A percentile compares a stretch with the other conserved stretches of the same genome.
Evolutionary conservation across 2,113 vertebrate genomes (phyloP).

Genomic region (Cyanocitta stelleri): DNA sequence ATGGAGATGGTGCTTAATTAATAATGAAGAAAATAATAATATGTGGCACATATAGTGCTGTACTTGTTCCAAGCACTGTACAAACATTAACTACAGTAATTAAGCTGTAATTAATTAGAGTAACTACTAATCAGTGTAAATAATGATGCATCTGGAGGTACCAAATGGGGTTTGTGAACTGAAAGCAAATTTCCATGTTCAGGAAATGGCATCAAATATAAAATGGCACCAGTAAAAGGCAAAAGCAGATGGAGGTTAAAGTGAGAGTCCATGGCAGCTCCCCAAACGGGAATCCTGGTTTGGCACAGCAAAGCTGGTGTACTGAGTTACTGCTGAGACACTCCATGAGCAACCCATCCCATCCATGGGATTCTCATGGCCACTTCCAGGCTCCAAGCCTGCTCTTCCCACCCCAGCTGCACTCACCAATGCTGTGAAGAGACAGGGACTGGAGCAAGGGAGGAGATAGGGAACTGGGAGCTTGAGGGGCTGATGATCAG

Average conservation of each 20-base stretch:
- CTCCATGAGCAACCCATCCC: neutral
- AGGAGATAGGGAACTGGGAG: neutral
- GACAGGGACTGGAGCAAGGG: neutral
- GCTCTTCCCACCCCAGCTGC: neutral
- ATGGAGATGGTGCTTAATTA: constrained; percentile 39
- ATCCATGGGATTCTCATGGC: neutral
- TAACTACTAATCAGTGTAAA: constrained; percentile 68
- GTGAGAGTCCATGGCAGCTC: fast-evolving
- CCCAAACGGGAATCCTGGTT: neutral
- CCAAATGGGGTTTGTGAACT: constrained; percentile 38
- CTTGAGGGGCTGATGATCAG: neutral
- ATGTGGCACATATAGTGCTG: constrained; percentile 30
- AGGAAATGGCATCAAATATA: neutral
- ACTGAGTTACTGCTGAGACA: neutral
- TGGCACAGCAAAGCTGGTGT: neutral
- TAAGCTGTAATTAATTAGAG: constrained; percentile 65
- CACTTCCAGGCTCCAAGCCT: neutral
- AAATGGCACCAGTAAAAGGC: constrained; percentile 4
- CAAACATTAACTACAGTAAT: constrained; percentile 64
- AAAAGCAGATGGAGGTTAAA: neutral
- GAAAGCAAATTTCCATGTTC: constrained; percentile 49
- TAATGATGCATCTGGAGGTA: constrained; percentile 64
- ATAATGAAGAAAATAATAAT: constrained; percentile 46
- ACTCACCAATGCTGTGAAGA: neutral
- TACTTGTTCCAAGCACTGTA: constrained; percentile 61